Conservation (phyloP, 2,113 vertebrate species). For the Macrotis lagotis region DNA sequence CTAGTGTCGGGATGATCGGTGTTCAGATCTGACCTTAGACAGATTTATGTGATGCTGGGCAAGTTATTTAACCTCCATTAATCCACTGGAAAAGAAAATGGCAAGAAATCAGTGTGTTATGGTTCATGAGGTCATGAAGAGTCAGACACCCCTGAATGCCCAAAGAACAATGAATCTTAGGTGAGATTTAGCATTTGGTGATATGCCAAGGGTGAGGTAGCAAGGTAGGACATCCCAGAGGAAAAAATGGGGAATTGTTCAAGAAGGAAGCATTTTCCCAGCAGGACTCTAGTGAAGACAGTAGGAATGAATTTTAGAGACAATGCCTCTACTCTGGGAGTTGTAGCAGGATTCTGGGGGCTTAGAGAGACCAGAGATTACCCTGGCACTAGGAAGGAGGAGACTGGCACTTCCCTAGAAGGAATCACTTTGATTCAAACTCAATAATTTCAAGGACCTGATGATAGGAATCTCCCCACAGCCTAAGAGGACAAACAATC, state of each 20-base stretch:
- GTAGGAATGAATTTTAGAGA: background rate
- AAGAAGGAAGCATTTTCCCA: background rate
- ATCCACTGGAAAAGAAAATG: background rate
- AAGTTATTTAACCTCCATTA: background rate
- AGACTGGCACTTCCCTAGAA: background rate
- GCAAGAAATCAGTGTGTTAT: background rate
- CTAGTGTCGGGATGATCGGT: background rate
- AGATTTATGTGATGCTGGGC: background rate
- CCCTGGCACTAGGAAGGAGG: background rate
- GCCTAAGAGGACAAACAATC: background rate
- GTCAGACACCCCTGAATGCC: background rate
- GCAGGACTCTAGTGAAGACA: background rate
- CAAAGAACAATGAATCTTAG: background rate
- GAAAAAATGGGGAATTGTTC: background rate
- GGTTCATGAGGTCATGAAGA: background rate
- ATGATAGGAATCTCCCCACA: background rate
- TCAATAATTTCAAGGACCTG: background rate
- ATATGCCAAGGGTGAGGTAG: background rate
- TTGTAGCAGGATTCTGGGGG: background rate
- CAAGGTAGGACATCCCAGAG: background rate
- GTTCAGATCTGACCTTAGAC: background rate
- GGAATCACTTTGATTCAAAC: background rate
- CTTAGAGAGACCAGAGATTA: background rate
- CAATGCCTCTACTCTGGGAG: background rate
- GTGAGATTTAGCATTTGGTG: background rate